Percentiles rank a stretch among this genome's conserved stretches.
These are phyloP conservation scores for Drosophila kanapiae DNA, from an alignment of 1,140 invertebrate genomes.

Conservation along the genomic window DNA sequence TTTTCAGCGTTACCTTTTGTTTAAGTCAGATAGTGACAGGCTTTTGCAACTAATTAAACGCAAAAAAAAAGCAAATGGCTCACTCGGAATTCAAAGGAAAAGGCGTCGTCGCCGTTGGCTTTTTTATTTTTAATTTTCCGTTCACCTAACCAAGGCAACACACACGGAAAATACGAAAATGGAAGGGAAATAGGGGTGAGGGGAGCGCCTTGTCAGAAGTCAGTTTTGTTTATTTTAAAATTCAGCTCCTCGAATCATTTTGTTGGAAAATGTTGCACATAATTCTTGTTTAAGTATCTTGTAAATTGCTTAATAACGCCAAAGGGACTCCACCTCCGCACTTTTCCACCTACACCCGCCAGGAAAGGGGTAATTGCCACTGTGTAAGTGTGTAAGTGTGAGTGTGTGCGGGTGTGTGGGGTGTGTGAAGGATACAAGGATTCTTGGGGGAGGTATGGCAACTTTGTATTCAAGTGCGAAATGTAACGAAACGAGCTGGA, in stretches of 20 bases:
- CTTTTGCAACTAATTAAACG: conserved; percentile 3
- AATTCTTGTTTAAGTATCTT: conserved; percentile 85
- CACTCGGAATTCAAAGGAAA: neutral
- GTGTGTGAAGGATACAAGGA: neutral
- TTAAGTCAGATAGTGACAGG: conserved; percentile 8
- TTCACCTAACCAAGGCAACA: conserved; percentile 17
- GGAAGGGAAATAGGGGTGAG: neutral
- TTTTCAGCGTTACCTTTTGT: neutral
- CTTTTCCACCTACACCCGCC: conserved; percentile 12
- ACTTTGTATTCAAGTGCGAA: conserved; percentile 80
- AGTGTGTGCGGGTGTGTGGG: neutral
- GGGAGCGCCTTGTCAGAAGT: conserved; percentile 64
- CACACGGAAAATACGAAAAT: conserved; percentile 6
- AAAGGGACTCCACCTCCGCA: conserved; percentile 63
- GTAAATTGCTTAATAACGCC: conserved; percentile 85
- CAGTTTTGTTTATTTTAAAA: conserved; percentile 83
- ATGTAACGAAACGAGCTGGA: conserved; percentile 64
- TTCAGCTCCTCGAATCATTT: conserved; percentile 81
- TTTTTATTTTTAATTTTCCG: conserved; percentile 69
- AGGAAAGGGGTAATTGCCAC: conserved; percentile 54
- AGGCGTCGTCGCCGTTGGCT: conserved; percentile 1
- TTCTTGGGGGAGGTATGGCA: conserved; percentile 18
- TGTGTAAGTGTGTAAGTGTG: conserved; percentile 13
- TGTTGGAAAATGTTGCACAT: conserved; percentile 84
- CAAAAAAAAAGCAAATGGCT: conserved; percentile 2